Conservation (phyloP, 1,140 invertebrate genomes). For the Drosophila guanche region DNA sequence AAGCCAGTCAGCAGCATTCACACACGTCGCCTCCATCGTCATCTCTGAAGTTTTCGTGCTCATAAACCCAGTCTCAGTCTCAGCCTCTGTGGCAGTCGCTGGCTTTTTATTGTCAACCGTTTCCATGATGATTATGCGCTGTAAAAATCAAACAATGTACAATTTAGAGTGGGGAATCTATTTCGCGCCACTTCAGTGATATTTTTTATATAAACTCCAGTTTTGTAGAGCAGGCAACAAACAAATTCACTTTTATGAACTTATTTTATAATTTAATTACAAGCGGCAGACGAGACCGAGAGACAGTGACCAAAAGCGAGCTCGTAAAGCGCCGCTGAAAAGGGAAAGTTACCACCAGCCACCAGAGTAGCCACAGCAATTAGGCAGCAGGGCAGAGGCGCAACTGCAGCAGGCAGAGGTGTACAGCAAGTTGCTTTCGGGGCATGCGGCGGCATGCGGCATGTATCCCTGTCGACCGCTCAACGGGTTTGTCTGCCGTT, state of each 20-base stretch:
- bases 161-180: constrained; percentile 80
- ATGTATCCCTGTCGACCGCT: constrained; percentile 60
- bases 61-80: constrained; percentile 35
- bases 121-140: constrained; percentile 25
- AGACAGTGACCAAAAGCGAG: constrained; percentile 41
- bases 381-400: constrained; percentile 28
- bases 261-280: constrained; percentile 82
- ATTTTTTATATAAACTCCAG: constrained; percentile 65
- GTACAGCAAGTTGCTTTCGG: constrained; percentile 69
- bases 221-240: constrained; percentile 53
- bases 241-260: constrained; percentile 75
- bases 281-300: constrained; percentile 42
- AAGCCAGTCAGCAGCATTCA: constrained; percentile 59
- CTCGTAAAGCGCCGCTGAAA: constrained; percentile 79
- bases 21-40: constrained; percentile 66
- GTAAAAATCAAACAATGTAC: constrained; percentile 62
- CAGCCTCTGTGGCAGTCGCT: constrained; percentile 3
- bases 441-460: constrained; percentile 13
- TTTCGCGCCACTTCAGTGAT: constrained; percentile 43
- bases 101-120: constrained; percentile 46
- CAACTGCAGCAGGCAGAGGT: constrained; percentile 16
- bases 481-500: constrained; percentile 69
- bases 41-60: constrained; percentile 31
- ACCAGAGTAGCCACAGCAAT: constrained; percentile 36
- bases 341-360: constrained; percentile 73